These are phyloP conservation scores for Scyliorhinus canicula DNA, from an alignment of 2,797 vertebrate genomes.

Conservation along the genomic window DNA sequence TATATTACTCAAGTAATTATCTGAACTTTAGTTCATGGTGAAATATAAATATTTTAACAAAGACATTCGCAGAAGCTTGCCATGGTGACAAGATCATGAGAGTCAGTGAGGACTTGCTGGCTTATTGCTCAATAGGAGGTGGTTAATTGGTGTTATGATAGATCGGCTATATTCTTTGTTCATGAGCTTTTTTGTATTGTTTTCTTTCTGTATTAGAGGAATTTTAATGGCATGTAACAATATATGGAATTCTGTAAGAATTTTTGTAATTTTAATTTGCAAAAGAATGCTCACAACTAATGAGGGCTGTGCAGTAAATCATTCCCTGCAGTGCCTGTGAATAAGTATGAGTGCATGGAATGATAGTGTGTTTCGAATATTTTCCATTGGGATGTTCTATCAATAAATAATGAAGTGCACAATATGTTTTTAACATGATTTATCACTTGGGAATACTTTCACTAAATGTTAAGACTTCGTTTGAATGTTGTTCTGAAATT, in stretches of 20 bases:
- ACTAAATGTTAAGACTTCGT: no score
- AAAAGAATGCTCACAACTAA: not conserved
- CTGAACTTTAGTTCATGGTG: not conserved
- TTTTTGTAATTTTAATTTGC: no score
- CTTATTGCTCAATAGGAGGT: not conserved
- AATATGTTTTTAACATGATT: not conserved
- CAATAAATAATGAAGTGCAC: not conserved
- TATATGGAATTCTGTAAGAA: no score
- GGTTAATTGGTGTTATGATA: not conserved
- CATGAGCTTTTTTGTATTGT: not conserved
- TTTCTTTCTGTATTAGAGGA: not conserved
- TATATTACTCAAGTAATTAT: not conserved
- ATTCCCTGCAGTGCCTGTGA: not conserved
- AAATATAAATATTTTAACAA: not conserved
- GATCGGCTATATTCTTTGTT: not conserved
- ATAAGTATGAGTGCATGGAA: not conserved
- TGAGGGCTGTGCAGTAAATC: not conserved
- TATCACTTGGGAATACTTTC: not conserved
- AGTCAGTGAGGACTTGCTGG: not conserved
- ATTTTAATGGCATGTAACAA: no score
- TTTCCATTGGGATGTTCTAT: no score
- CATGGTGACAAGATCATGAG: not conserved
- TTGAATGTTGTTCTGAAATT: no score
- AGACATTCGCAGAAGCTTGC: not conserved
- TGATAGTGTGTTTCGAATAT: not conserved